These are phyloP conservation scores for Phoebastria nigripes DNA, from an alignment of 2,797 vertebrate genomes.

Conservation along the genomic window DNA sequence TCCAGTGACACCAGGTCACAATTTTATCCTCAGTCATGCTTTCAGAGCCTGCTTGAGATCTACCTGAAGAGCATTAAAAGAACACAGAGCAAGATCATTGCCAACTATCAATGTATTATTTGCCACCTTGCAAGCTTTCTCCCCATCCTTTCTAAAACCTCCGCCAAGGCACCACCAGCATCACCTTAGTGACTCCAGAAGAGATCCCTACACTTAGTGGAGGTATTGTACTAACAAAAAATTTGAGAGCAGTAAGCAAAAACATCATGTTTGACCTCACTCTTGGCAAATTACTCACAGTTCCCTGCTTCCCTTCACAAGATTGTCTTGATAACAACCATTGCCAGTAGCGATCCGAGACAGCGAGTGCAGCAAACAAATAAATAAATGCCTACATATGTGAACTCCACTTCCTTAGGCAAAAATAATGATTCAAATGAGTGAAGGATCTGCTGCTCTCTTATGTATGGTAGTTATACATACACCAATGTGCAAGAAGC, in stretches of 20 bases:
- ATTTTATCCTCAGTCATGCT: neutral
- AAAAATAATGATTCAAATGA: neutral
- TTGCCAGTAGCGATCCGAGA: neutral
- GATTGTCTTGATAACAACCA: neutral
- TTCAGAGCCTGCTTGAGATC: neutral
- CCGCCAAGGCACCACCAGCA: neutral
- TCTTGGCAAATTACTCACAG: neutral
- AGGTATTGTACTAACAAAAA: neutral
- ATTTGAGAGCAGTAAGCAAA: constrained; percentile 2
- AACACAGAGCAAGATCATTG: neutral
- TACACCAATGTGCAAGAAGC: neutral
- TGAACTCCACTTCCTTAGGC: neutral
- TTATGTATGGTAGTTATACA: neutral
- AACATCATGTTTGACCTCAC: neutral
- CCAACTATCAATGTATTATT: neutral
- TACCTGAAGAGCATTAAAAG: neutral
- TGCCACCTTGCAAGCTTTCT: neutral
- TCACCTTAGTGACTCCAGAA: neutral
- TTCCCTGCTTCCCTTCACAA: neutral
- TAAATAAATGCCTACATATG: neutral
- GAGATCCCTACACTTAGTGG: neutral
- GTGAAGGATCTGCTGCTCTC: neutral
- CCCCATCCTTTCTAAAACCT: neutral
- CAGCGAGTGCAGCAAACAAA: neutral
- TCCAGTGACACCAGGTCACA: neutral